These are phyloP conservation scores for Megaceryle alcyon DNA, from an alignment of 2,797 vertebrate genomes.

Conservation along the genomic window DNA sequence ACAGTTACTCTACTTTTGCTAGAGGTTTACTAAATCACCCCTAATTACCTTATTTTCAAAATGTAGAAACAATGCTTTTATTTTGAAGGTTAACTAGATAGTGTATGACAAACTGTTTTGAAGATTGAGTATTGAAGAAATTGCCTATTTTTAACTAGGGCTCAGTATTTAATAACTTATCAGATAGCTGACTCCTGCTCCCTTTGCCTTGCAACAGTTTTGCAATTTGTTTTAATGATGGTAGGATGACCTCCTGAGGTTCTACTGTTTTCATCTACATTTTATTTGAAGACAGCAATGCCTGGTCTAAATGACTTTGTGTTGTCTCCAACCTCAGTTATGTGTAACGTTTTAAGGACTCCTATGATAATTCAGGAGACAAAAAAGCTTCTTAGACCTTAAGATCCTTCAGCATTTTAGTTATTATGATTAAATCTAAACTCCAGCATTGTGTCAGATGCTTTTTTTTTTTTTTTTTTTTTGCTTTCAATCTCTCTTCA, in stretches of 20 bases:
- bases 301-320: background rate
- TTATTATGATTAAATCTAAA: background rate
- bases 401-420: background rate
- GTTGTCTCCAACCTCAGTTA: background rate
- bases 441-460: background rate
- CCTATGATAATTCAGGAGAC: background rate
- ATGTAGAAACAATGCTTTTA: background rate
- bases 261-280: background rate
- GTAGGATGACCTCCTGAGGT: background rate
- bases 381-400: background rate
- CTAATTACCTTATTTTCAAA: background rate
- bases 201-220: background rate
- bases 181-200: conserved; percentile 5
- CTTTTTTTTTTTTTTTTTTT: background rate
- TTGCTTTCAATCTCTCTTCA: background rate
- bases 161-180: background rate
- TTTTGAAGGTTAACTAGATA: background rate
- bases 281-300: background rate
- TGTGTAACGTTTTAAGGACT: background rate
- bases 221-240: background rate
- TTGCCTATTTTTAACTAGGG: background rate
- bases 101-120: background rate
- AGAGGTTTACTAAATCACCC: background rate
- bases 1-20: conserved; percentile 3
- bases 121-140: background rate